A percentile compares a stretch with the other conserved stretches of the same genome.
These are phyloP conservation scores for Pterophyllum scalare DNA, from an alignment of 2,113 vertebrate genomes.

Conservation along the genomic window DNA sequence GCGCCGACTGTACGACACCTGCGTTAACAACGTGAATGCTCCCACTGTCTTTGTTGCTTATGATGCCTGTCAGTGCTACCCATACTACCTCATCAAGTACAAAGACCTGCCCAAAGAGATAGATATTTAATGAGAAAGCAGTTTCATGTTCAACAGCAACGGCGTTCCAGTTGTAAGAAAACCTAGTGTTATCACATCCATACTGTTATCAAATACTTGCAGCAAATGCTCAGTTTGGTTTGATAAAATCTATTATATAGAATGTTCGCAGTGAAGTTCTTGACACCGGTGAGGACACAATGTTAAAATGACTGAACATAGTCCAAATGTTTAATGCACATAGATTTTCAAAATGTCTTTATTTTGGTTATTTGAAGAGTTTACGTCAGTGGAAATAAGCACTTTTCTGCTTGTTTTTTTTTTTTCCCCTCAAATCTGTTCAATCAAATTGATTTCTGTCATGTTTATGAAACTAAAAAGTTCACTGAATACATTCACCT, in stretches of 20 bases:
- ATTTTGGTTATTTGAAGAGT: conserved; percentile 50
- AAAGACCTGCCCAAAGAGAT: conserved; percentile 17
- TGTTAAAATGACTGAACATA: background rate
- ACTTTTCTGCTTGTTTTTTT: background rate
- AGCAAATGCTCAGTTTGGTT: background rate
- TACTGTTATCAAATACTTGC: background rate
- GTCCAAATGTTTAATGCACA: background rate
- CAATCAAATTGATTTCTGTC: conserved; percentile 10
- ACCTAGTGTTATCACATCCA: background rate
- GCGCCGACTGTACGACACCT: conserved; percentile 44
- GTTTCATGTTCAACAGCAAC: background rate
- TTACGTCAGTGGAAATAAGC: conserved; percentile 29
- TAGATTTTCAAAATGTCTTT: conserved; percentile 37
- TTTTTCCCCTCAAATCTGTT: background rate
- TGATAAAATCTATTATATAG: background rate
- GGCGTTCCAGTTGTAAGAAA: background rate
- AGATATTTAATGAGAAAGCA: background rate
- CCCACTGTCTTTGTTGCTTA: conserved; percentile 64
- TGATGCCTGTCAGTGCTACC: conserved; percentile 71
- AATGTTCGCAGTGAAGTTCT: background rate
- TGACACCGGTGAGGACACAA: background rate
- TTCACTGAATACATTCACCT: conserved; percentile 31
- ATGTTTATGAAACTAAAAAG: conserved; percentile 43
- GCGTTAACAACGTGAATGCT: conserved; percentile 23
- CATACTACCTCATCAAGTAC: conserved; percentile 73